Evolutionary conservation across 1,140 invertebrate genomes (phyloP), one percentile per base, ranked within the genome.

Genomic region (Zophobas atratus): DNA sequence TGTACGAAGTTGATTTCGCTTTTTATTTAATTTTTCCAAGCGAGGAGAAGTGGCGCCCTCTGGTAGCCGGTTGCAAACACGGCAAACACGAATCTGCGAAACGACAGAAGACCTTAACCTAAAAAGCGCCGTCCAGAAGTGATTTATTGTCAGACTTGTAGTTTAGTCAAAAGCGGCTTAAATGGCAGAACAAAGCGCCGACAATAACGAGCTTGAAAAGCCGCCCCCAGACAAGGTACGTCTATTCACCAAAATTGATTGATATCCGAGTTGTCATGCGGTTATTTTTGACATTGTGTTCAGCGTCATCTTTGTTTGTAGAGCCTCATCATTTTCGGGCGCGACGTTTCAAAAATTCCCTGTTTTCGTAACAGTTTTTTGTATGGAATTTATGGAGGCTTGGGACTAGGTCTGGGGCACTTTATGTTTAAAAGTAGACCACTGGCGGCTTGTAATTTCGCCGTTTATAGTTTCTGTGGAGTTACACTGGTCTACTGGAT

Each of bases 301-400:
- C 33, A 63, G 56, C 55, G 55, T 38, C 41, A 63, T 63, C 75
- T 76, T 71, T 75, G 5, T 79, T 34, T 85, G 84, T 73, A 88
- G 84, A 39, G 82, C 53, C 35, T 89, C 4, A 83, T 86, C 2
- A 63, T 92, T 76, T 91, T 92, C 84, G 91, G 91, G 20, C 86
- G 88, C 80, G 90, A 92, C 84, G 80, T 92, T 2, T 88, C 87
- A 34, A 88, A 90, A 85, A 91, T 92, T 73, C 92, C 92, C 33
- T 93, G 92, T 82, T 92, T 92, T 83, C 87, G 90, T 60, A 88
- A 89, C 63, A 91, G 90, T 81, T 90, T 91, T 79, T 70, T 92
- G 0, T 90, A 90, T 85, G 91, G 92, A 32, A 91, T 92, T 38
- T 83, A 86, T 39, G 85, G 88, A 46, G 91, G 91, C 34, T 78